phyloP scores from a whole-genome alignment of 2,888 invertebrate species.

The Cepaea hortensis region DNA sequence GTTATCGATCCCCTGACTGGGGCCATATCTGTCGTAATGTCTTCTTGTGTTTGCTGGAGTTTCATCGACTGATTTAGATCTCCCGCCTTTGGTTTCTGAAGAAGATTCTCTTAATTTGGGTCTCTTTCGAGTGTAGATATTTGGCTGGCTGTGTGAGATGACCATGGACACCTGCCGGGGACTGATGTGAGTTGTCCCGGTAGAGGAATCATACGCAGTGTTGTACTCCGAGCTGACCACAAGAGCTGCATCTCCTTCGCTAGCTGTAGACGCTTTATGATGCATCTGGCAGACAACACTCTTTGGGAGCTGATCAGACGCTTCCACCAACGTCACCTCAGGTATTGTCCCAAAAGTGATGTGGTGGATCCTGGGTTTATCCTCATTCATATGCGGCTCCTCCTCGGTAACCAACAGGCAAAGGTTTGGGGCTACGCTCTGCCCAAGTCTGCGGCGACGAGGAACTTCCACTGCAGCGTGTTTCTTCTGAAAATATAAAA shows the following conservation, averaged over 20 bases:
- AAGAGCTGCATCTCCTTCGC: not conserved
- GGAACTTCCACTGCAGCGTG: not conserved
- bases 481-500: not conserved
- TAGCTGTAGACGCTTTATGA: not conserved
- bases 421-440: conserved; percentile 43
- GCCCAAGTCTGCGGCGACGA: conserved; percentile 36
- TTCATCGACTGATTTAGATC: conserved; percentile 37
- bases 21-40: conserved; percentile 3
- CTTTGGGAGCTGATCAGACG: not conserved
- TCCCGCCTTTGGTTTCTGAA: not conserved
- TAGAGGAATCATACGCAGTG: no score
- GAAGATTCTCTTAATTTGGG: not conserved
- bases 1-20: not conserved
- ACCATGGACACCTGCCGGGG: not conserved
- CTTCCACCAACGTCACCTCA: not conserved
- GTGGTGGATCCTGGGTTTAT: not conserved
- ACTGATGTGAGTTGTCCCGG: not conserved
- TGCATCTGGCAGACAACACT: not conserved
- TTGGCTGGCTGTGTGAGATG: conserved; percentile 3
- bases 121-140: not conserved
- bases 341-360: not conserved
- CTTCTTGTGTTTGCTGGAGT: not conserved
- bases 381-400: not conserved
- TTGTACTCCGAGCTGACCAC: not conserved
- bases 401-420: conserved; percentile 9